Base-by-base conservation (phyloP, 2,797 vertebrate species). In the Parambassis ranga region DNA sequence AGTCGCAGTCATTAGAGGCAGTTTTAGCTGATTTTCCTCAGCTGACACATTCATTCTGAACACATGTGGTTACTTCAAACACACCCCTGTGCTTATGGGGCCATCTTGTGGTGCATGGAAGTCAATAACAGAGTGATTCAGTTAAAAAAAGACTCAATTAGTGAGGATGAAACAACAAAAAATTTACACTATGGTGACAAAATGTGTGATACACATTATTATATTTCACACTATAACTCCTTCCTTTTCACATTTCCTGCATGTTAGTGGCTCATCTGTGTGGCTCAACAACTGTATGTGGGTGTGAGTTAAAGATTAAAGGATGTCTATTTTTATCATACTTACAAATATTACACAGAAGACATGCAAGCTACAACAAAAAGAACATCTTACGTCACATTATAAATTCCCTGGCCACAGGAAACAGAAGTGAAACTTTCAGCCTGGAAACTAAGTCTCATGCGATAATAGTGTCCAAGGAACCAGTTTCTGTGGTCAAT, bases 21-120 rank as follows among this genome's bases (percentile, higher is more conserved):
- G 6, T 61, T 59, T 72, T 36, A 48, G 7, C 26, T 65, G 33
- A 52, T 81, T 74, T 67, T 10, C 5, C 38, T 24, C 18, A 42
- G 31, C 41, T 78, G 70, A 82, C 60, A 62, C 58, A 71, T 69
- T 65, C 14, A 75, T 68, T 70, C 10, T 36, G 24, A 27, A 31
- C 14, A 15, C 11, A 15, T 9, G 3, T 16, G 42, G 20, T 18
- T 10, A 49, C 13, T 8, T 35, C 10, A 26, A 57, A n/a, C 14
- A 31, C 13, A 61, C 8, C 10, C 1, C 15, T 27, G 9, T 36
- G 66, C 65, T 38, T 52, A 62, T 49, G 47, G 71, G 2, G 81
- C 85, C 85, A 87, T 82, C 89, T 87, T 51, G 84, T 83, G 89
- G 82, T 19, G 3, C 1, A 58, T 23, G 39, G 28, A 46, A 44